These are phyloP conservation scores for Enoplosus armatus DNA, from an alignment of 2,797 vertebrate species.

Conservation along the genomic window DNA sequence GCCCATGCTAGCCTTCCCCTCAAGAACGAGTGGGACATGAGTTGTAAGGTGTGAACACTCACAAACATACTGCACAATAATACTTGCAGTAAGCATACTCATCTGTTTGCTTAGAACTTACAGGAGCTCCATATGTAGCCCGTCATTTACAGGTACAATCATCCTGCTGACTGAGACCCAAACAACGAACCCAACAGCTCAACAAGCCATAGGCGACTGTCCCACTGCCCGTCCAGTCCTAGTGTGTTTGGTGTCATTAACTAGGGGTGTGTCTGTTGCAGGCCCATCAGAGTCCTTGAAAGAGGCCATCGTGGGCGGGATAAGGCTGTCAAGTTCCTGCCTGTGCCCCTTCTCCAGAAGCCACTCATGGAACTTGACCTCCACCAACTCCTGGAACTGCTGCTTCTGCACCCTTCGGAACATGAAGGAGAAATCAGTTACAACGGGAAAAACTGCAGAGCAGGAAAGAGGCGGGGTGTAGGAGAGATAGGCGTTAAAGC, in stretches of 20 bases:
- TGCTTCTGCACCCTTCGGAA: slow-evolving; percentile 89
- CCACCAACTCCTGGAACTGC: slow-evolving; percentile 92
- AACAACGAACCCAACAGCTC: slow-evolving; percentile 3
- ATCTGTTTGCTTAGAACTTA: background rate
- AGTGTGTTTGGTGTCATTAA: slow-evolving; percentile 17
- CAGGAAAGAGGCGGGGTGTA: background rate
- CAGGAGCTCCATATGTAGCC: background rate
- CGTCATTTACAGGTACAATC: background rate
- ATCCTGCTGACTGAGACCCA: background rate
- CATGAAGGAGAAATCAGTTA: background rate
- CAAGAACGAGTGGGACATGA: background rate
- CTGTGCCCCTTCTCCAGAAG: slow-evolving; percentile 89
- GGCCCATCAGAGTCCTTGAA: slow-evolving; percentile 53
- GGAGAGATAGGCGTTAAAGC: background rate
- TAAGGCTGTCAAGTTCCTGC: slow-evolving; percentile 93
- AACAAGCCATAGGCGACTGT: slow-evolving; percentile 59
- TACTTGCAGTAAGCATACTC: background rate
- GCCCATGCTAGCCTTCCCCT: background rate
- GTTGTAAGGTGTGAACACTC: background rate
- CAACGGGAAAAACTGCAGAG: background rate
- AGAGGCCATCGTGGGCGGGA: slow-evolving; percentile 74
- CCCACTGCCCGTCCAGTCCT: slow-evolving; percentile 40
- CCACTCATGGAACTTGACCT: slow-evolving; percentile 95
- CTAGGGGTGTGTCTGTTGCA: slow-evolving; percentile 57
- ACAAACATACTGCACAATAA: background rate